A percentile compares a stretch with the other conserved stretches of the same genome.
Evolutionary conservation across 2,888 invertebrate species (phyloP).

Genomic region (Mythimna impura): DNA sequence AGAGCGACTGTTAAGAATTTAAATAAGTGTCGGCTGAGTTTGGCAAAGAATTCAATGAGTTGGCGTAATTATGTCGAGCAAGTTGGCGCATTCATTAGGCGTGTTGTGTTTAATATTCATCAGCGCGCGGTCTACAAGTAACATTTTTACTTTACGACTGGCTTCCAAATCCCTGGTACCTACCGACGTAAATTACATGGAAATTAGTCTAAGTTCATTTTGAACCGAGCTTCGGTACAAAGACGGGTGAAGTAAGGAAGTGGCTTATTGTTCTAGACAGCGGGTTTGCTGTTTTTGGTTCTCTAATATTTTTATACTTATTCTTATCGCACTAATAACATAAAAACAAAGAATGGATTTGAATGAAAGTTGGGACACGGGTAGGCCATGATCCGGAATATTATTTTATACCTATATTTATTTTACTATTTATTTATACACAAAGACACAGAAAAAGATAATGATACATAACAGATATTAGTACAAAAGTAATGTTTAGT

Average conservation of each 20-base stretch:
- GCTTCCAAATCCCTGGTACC: conserved; percentile 72
- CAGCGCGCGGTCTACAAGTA: conserved; percentile 74
- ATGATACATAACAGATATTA: no score
- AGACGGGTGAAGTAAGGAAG: conserved; percentile 66
- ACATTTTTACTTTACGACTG: conserved; percentile 79
- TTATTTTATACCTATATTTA: no score
- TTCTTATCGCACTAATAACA: conserved; percentile 9
- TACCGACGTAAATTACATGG: conserved; percentile 82
- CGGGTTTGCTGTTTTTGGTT: conserved; percentile 33
- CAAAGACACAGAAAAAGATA: no score
- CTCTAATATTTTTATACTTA: conserved; percentile 38
- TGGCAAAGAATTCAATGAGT: conserved; percentile 84
- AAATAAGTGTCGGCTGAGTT: conserved; percentile 77
- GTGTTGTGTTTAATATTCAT: conserved; percentile 85
- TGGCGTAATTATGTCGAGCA: conserved; percentile 83
- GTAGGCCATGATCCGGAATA: no score
- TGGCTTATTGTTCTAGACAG: conserved; percentile 66
- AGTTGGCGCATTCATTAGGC: conserved; percentile 83
- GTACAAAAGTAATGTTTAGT: no score
- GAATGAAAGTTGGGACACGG: no score
- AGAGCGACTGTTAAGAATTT: conserved; percentile 74
- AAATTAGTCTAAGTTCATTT: conserved; percentile 81
- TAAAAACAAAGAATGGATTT: no score
- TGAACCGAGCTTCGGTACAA: conserved; percentile 69
- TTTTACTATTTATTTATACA: no score